Base-by-base conservation (phyloP, 2,113 vertebrate genomes). In the Verasper variegatus region DNA sequence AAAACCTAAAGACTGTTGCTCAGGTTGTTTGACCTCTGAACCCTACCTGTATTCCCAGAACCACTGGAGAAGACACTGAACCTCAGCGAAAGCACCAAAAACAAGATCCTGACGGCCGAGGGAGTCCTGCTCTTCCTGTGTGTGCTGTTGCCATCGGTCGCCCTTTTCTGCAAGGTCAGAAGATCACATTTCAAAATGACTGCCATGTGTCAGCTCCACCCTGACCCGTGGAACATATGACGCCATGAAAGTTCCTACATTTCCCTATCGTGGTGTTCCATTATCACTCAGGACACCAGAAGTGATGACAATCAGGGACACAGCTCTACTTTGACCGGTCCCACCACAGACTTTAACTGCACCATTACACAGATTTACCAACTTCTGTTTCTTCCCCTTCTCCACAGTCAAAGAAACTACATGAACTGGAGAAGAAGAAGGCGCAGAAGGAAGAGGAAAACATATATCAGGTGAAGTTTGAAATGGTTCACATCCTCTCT, bases 391-490 rank as follows among this genome's bases (percentile, higher is more conserved):
- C 0, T 5, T 5, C 15, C 45, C 17, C 63, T 26, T 21, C 24
- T 15, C 73, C 66, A 24, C 64, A 95, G 95, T 86, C 90, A 26
- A 93, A 88, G 71, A 71, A 18, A 26, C 12, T 89, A 0, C 24
- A 84, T 8, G 2, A 81, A n/a, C 78, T 92, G 47, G 72, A 92
- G 35, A 93, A 76, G 56, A 93, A 59, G 65, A 94, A 91, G 60
- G 14, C 4, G 15, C 73, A 20, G 45, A 87, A 42, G 47, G 92
- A 95, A 76, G 92, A 92, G 76, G 93, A 95, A 74, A 95, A 95
- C 81, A 95, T 95, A 69, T 95, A 95, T 80, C 93, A 95, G 93
- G 95, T 95, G 35, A 86, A 26, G 9, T 60, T 42, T 73, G 26
- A 64, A 68, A 66, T 67, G 1, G 74, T 21, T 76, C 21, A 17